phyloP scores from a whole-genome alignment of 2,113 vertebrate species.

The Cyprinodon tularosa region DNA sequence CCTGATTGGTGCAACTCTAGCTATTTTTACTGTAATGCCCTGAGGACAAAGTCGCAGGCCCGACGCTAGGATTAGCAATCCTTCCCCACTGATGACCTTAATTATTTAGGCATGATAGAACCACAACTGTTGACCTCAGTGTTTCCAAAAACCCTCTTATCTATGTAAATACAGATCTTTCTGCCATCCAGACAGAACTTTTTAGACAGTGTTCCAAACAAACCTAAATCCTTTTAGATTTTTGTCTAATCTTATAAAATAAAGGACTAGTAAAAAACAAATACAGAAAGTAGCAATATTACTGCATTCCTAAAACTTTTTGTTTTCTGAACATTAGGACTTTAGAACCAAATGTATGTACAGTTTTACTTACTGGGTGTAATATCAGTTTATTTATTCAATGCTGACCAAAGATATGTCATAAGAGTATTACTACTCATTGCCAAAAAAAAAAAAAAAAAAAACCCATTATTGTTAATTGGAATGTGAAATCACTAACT shows the following conservation, averaged over 20 bases:
- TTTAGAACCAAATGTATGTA: too few species aligned
- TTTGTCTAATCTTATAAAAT: neutral
- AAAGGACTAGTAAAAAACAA: neutral
- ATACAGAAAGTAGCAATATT: too few species aligned
- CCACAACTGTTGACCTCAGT: neutral
- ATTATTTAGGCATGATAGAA: conserved; percentile 29
- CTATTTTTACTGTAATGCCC: conserved; percentile 48
- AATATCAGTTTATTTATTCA: too few species aligned
- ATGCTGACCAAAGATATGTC: too few species aligned
- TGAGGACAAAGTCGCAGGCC: conserved; percentile 9
- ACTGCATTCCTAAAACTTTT: too few species aligned
- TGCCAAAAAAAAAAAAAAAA: too few species aligned
- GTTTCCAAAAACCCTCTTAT: neutral
- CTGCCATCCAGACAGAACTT: neutral
- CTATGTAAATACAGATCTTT: neutral
- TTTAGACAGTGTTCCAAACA: neutral
- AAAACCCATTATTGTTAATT: too few species aligned
- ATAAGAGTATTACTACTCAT: too few species aligned
- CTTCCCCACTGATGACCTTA: conserved; percentile 26
- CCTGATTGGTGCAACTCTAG: neutral
- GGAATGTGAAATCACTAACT: too few species aligned
- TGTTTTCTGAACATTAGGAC: too few species aligned
- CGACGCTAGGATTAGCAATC: conserved; percentile 60
- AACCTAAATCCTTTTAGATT: neutral
- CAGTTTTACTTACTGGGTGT: too few species aligned